phyloP scores from a whole-genome alignment of 2,888 invertebrate genomes.

The Scelioninae gen. 1 region DNA sequence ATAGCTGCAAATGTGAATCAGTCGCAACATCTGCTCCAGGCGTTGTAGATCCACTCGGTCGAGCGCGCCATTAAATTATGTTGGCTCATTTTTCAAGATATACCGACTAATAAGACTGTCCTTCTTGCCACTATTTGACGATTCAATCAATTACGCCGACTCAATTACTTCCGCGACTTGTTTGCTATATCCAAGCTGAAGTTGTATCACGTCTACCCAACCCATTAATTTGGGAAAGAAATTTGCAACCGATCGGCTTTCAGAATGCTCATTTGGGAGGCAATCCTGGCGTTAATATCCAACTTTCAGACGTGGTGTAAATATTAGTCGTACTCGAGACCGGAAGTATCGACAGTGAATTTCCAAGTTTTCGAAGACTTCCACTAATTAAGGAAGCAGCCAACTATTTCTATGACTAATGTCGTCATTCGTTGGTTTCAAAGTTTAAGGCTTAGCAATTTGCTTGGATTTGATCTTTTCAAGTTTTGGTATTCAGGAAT shows the following conservation, averaged over 20 bases:
- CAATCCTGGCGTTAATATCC: conserved; percentile 8
- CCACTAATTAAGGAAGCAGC: conserved; percentile 7
- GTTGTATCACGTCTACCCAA: conserved; percentile 15
- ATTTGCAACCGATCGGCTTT: conserved; percentile 17
- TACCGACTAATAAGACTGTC: conserved; percentile 50
- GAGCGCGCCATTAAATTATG: conserved; percentile 47
- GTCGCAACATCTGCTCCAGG: conserved; percentile 60
- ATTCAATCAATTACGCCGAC: conserved; percentile 56
- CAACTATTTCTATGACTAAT: conserved; percentile 13
- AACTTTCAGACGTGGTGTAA: conserved; percentile 16
- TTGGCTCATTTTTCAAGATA: conserved; percentile 62
- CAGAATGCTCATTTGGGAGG: conserved; percentile 5
- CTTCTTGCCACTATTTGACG: conserved; percentile 43
- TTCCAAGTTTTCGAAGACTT: conserved; percentile 8
- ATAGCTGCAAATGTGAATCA: conserved; percentile 59
- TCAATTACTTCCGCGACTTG: conserved; percentile 29
- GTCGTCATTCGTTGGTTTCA: neutral
- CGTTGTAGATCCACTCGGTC: conserved; percentile 43
- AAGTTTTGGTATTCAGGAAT: no score
- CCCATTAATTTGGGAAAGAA: conserved; percentile 17
- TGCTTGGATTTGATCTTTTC: neutral
- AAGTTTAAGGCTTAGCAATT: no score
- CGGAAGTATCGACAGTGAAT: conserved; percentile 9
- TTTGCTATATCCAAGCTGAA: no score
- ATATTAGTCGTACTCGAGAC: conserved; percentile 20